A percentile compares a stretch with the other conserved stretches of the same genome.
phyloP scores from a whole-genome alignment of 1,140 invertebrate species.

The Cotesia typhae region DNA sequence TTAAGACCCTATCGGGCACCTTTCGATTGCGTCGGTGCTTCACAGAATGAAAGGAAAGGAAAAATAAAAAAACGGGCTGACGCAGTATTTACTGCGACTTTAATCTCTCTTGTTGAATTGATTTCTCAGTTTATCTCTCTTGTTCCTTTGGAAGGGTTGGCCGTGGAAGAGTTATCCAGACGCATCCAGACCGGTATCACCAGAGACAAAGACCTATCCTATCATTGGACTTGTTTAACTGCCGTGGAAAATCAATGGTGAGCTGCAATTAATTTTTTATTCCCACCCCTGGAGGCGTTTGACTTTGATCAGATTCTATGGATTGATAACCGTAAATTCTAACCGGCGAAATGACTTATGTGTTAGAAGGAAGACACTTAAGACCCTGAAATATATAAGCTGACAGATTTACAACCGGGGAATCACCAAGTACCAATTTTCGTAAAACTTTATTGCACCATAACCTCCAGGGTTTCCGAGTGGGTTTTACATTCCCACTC shows the following conservation, averaged over 20 bases:
- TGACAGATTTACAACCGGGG: slow-evolving; percentile 24
- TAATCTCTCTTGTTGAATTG: slow-evolving; percentile 6
- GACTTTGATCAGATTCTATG: too few species aligned
- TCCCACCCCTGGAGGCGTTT: too few species aligned
- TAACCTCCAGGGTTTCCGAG: not conserved
- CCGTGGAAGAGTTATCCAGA: not conserved
- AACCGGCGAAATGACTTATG: slow-evolving; percentile 17
- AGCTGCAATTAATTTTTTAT: too few species aligned
- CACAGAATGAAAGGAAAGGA: slow-evolving; percentile 13
- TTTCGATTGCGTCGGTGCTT: slow-evolving; percentile 22
- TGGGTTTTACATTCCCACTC: slow-evolving; percentile 7
- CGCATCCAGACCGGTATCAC: not conserved
- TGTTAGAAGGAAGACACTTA: slow-evolving; percentile 4
- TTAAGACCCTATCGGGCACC: slow-evolving; percentile 20
- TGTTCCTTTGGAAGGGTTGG: not conserved
- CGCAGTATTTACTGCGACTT: slow-evolving; percentile 23
- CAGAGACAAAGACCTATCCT: not conserved
- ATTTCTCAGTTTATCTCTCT: too few species aligned
- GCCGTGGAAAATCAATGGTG: too few species aligned
- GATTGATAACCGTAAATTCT: not conserved
- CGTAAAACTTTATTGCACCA: slow-evolving; percentile 22
- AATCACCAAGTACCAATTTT: slow-evolving; percentile 33
- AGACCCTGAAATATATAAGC: not conserved
- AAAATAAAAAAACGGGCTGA: slow-evolving; percentile 9
- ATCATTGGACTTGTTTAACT: too few species aligned